A percentile compares a stretch with the other conserved stretches of the same genome.
Evolutionary conservation across 1,140 invertebrate genomes (phyloP).

Genomic region (Homarus americanus): DNA sequence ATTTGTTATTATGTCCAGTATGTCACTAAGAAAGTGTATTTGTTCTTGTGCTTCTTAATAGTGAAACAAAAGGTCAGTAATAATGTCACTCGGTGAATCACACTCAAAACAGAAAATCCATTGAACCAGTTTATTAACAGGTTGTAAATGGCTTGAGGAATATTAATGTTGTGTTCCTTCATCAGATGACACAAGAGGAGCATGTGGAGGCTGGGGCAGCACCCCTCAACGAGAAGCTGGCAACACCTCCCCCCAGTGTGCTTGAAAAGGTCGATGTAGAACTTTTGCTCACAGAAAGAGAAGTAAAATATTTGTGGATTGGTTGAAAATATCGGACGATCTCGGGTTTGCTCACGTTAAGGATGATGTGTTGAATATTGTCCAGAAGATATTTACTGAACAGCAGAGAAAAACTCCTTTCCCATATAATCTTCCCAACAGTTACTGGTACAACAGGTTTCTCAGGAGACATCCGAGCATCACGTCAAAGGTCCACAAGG

Average conservation of each 20-base stretch:
- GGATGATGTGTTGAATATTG: background rate
- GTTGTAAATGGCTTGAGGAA: background rate
- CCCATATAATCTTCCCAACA: background rate
- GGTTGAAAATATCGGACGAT: constrained; percentile 1
- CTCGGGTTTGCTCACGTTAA: constrained; percentile 2
- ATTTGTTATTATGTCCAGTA: too few species aligned
- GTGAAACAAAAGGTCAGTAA: too few species aligned
- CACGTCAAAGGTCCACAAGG: background rate
- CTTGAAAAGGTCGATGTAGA: background rate
- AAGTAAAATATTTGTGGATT: background rate
- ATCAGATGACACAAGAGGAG: constrained; percentile 9
- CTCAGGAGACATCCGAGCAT: background rate
- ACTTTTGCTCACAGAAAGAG: background rate
- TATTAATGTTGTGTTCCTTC: background rate
- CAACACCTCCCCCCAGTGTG: background rate
- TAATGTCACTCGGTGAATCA: too few species aligned
- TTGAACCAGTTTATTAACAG: background rate
- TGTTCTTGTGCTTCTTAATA: too few species aligned
- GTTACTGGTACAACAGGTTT: background rate
- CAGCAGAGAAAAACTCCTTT: background rate
- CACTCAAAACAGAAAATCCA: too few species aligned
- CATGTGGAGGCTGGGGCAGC: background rate
- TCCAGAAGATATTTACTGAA: constrained; percentile 1
- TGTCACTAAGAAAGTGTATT: too few species aligned
- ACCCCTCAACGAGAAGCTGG: background rate